Evolutionary conservation across 1,140 invertebrate species (phyloP).

Genomic region (Theocolax elegans): DNA sequence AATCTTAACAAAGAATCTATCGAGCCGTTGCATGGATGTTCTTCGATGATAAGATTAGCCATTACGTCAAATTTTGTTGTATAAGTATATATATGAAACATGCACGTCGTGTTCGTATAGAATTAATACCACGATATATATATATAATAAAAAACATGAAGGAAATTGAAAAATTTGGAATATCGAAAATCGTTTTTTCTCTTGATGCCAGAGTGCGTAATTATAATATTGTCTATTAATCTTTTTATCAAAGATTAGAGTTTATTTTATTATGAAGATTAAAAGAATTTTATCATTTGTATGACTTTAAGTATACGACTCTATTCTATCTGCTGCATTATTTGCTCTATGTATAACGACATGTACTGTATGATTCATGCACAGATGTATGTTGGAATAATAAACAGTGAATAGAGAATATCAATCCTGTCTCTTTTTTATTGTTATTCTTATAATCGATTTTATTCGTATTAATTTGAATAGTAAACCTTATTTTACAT

Average conservation of each 20-base stretch:
- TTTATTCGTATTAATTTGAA: too few relatives aligned
- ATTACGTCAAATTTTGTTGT: constrained; percentile 32
- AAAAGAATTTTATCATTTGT: constrained; percentile 49
- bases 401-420: constrained; percentile 39
- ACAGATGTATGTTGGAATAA: constrained; percentile 49
- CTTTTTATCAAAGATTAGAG: constrained; percentile 60
- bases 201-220: constrained; percentile 8
- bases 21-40: constrained; percentile 34
- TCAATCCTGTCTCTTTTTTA: constrained; percentile 1
- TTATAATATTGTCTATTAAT: constrained; percentile 46
- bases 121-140: constrained; percentile 7
- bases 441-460: too few relatives aligned
- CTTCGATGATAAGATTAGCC: constrained; percentile 36
- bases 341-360: constrained; percentile 45
- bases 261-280: constrained; percentile 61
- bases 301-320: constrained; percentile 35
- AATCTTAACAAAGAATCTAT: constrained; percentile 28
- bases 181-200: constrained; percentile 4
- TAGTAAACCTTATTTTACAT: too few relatives aligned
- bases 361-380: constrained; percentile 42
- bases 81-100: constrained; percentile 18
- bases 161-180: constrained; percentile 6
- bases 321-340: constrained; percentile 41
- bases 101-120: constrained; percentile 20
- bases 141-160: constrained; percentile 14